phyloP scores from a whole-genome alignment of 35 echinoderm and acorn worm species.

The Holothuria glaberrima region DNA sequence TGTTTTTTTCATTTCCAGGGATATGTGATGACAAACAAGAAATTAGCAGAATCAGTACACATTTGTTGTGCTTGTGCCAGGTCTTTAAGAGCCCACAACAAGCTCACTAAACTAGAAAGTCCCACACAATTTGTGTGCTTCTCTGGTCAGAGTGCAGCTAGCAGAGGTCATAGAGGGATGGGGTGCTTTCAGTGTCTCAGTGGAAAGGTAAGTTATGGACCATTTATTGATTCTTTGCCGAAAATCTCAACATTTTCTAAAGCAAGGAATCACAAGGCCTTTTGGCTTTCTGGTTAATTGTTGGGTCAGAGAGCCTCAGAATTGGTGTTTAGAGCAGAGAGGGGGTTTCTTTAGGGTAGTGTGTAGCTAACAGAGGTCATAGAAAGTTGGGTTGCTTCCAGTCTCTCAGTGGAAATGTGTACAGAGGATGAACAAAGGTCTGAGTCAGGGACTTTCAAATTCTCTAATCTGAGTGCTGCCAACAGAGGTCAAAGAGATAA shows the following conservation, averaged over 20 bases:
- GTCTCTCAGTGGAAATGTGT: constrained; percentile 96
- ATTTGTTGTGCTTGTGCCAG: constrained; percentile 85
- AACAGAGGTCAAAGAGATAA: constrained; percentile 71
- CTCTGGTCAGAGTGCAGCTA: constrained; percentile 63
- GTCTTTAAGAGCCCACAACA: constrained; percentile 78
- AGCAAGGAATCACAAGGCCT: too few species aligned
- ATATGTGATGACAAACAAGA: constrained; percentile 61
- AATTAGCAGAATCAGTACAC: constrained; percentile 49
- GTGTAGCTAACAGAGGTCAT: constrained; percentile 65
- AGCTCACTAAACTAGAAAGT: constrained; percentile 69
- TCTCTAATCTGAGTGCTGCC: constrained; percentile 51
- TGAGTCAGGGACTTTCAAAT: too few species aligned
- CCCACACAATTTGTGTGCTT: constrained; percentile 73
- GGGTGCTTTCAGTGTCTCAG: constrained; percentile 94
- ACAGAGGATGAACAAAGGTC: too few species aligned
- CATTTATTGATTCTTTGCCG: too few species aligned
- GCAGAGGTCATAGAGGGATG: constrained; percentile 70
- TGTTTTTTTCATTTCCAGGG: constrained; percentile 61
- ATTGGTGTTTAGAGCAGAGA: too few species aligned
- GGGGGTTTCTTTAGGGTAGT: too few species aligned
- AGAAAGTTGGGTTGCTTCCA: constrained; percentile 89
- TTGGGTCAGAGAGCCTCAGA: too few species aligned
- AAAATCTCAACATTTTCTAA: too few species aligned
- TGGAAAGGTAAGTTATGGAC: constrained; percentile 79
- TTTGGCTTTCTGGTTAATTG: too few species aligned